These are phyloP conservation scores for Phrynocephalus guinanensis DNA, from an alignment of 2,797 vertebrate species.

Conservation along the genomic window DNA sequence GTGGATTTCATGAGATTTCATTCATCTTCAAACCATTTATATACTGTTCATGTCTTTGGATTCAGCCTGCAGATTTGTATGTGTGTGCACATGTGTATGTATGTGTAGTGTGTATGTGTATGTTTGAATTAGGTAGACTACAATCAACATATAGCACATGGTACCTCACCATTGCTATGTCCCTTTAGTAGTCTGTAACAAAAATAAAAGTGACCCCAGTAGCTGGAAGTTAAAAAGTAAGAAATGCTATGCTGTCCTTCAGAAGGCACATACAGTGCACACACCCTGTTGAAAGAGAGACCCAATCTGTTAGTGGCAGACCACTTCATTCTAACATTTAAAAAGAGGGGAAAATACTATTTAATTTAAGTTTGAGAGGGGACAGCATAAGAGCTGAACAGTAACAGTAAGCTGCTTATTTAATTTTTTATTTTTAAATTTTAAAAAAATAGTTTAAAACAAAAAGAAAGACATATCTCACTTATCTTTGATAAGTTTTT, in stretches of 20 bases:
- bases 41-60: conserved; percentile 82
- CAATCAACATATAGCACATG: conserved; percentile 69
- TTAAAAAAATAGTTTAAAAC: conserved; percentile 55
- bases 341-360: conserved; percentile 59
- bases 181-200: conserved; percentile 39
- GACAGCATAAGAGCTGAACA: conserved; percentile 43
- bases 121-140: conserved; percentile 70
- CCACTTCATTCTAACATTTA: conserved; percentile 19
- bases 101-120: conserved; percentile 37
- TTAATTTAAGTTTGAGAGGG: conserved; percentile 32
- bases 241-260: conserved; percentile 37
- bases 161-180: conserved; percentile 54
- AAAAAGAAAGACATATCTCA: conserved; percentile 38
- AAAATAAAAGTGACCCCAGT: conserved; percentile 40
- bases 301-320: conserved; percentile 46
- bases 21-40: conserved; percentile 83
- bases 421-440: conserved; percentile 54
- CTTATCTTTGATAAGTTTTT: conserved; percentile 41
- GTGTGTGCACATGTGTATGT: conserved; percentile 7
- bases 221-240: conserved; percentile 46
- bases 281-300: conserved; percentile 49
- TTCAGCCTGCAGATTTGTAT: conserved; percentile 75
- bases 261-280: conserved; percentile 46
- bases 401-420: conserved; percentile 56
- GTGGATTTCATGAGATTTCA: conserved; percentile 90